Evolutionary conservation across 2,888 invertebrate species (phyloP), one percentile per base, ranked within the genome.

Genomic region (Mantis religiosa): DNA sequence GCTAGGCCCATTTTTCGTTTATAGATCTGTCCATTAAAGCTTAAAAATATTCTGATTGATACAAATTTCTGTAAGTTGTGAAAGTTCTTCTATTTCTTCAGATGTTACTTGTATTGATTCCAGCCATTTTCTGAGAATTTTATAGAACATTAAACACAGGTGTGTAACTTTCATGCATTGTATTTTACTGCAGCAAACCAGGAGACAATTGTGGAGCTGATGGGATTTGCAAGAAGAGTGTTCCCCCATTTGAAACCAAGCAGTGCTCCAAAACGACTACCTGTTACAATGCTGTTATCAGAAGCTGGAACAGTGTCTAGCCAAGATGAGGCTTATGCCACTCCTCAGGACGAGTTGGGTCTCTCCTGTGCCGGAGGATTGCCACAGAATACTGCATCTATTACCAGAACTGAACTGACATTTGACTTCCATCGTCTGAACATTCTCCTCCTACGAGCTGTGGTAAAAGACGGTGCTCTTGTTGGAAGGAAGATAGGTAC

Each of bases 371-470:
- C 82, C 15, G n/a, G 89, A 87, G 84, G 90, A 89, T 20, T 71
- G 54, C 90, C 89, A 84, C 85, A 85, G 28, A 27, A 85, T 8
- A 28, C 34, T 41, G 82, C 25, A 34, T 27, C 92, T 0, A 92
- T 94, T 85, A 94, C 94, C 28, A 95, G 96, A 91, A 97, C 97
- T 1, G 97, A 98, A 94, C 95, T 98, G 34, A 97, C 97, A 34
- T 98, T 99, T 92, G 98, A 99, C 93, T 99, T 99, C 93, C 97
- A 98, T 93, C 95, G 98, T 20, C 94, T 99, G 89, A 98, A 98
- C 93, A 96, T 99, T 90, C 93, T 99, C 89, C 94, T 99, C 90
- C 94, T 99, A 90, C 95, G 98, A 89, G 97, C 97, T 0, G 95
- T 97, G 0, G 94, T 97, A 91, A 93, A 92, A n/a, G 96, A 95